Evolutionary conservation across 2,797 vertebrate species (phyloP).

Genomic region (Gymnocypris eckloni): DNA sequence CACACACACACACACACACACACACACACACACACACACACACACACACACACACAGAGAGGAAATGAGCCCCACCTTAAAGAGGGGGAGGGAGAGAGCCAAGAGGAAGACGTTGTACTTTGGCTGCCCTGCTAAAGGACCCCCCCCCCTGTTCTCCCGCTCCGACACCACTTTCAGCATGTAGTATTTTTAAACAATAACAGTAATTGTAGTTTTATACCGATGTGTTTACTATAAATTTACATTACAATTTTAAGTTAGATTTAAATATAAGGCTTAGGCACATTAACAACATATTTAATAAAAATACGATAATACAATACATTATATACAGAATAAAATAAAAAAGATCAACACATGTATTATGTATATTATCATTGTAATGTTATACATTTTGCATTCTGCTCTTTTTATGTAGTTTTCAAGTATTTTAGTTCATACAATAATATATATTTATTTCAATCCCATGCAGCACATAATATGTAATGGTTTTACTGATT

Average conservation of each 20-base stretch:
- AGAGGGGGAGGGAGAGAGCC: constrained; percentile 16
- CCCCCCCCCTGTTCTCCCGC: constrained; percentile 62
- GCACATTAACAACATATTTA: not conserved
- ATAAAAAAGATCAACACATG: not conserved
- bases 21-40: too few species aligned
- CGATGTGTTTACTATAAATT: not conserved
- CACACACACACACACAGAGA: constrained; percentile 10
- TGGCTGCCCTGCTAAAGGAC: constrained; percentile 59
- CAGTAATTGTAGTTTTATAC: not conserved
- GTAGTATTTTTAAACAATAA: constrained; percentile 70
- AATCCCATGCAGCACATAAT: too few species aligned
- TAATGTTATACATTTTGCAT: too few species aligned
- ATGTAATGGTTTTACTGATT: too few species aligned
- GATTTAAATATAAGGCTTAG: not conserved
- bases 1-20: too few species aligned
- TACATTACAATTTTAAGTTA: not conserved
- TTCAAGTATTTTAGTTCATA: too few species aligned
- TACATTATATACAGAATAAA: too few species aligned
- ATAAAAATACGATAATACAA: not conserved
- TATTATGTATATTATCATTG: not conserved
- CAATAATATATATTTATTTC: too few species aligned
- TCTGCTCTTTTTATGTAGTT: too few species aligned
- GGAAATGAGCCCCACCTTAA: constrained; percentile 76
- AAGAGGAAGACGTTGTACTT: constrained; percentile 59
- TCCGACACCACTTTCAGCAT: constrained; percentile 61